phyloP scores from a whole-genome alignment of 2,797 vertebrate species.

The Vireo griseus region DNA sequence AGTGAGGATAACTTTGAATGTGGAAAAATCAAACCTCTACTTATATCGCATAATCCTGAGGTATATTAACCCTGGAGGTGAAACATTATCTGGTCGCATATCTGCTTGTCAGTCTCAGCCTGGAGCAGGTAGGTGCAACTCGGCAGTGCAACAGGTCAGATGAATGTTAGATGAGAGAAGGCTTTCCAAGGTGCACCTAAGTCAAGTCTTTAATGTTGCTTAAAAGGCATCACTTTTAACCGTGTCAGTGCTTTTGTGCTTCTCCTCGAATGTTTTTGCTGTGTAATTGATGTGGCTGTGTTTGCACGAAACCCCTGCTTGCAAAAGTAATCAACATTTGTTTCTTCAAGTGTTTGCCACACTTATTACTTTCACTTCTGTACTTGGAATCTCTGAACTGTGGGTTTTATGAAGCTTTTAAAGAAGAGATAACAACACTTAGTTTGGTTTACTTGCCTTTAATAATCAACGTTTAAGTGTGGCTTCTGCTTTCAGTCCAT shows the following conservation, averaged over 20 bases:
- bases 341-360: neutral
- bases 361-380: neutral
- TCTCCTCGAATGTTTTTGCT: neutral
- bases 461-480: neutral
- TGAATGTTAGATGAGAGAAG: neutral
- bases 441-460: neutral
- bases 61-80: constrained; percentile 82
- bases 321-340: neutral
- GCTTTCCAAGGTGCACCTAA: neutral
- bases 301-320: neutral
- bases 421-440: neutral
- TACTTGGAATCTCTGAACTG: neutral
- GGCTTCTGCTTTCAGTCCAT: neutral
- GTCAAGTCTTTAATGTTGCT: neutral
- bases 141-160: neutral
- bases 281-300: neutral
- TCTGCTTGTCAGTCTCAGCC: constrained; percentile 73
- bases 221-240: neutral
- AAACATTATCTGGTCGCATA: constrained; percentile 77
- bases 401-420: neutral
- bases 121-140: constrained; percentile 78
- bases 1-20: constrained; percentile 86
- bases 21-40: constrained; percentile 75
- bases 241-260: neutral
- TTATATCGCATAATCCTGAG: constrained; percentile 86